Evolutionary conservation across 2,797 vertebrate species (phyloP), one percentile per base, ranked within the genome.

Genomic region (Melanotaenia boesemani): DNA sequence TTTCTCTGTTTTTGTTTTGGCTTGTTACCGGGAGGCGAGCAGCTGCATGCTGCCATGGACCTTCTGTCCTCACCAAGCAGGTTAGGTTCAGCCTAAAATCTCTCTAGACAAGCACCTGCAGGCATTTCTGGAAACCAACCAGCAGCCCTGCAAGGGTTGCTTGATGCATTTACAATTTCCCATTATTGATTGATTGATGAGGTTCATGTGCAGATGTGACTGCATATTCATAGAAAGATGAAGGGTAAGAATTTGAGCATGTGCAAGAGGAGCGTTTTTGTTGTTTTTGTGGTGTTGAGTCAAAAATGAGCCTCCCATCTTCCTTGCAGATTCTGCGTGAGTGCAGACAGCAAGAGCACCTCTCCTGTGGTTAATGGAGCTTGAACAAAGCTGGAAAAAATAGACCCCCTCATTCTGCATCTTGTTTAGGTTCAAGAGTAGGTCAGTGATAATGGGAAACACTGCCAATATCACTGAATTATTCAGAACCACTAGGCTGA

Each of bases 401-500:
- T 50, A 72, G 32, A 83, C 64, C 70, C 39, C 12, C 80, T 88
- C 79, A 65, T 81, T 83, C 70, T 80, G 68, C 77, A 54, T 55
- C 50, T 26, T 67, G 79, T 81, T 78, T 67, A 76, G 88, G 90
- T 92, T 91, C 84, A 90, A 80, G 78, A 72, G 54, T 15, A 74
- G 88, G 89, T 88, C 87, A 90, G 74, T 80, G 84, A 79, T 84
- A 74, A 86, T 63, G 61, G 69, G 79, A 74, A 81, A 63, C 65
- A 0, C 73, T 67, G 72, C 62, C 83, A 75, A 62, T 78, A 76
- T 30, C 65, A 54, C 18, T 85, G 76, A 85, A 83, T 89, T 84
- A 83, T 86, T 86, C 71, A 74, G 50, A 71, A 69, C 80, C 70
- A 73, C 80, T 76, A 60, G 58, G 62, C 66, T 65, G 70, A 70